Evolutionary conservation across 2,888 invertebrate species (phyloP), one percentile per base, ranked within the genome.

Genomic region (Eupithecia centaureata): DNA sequence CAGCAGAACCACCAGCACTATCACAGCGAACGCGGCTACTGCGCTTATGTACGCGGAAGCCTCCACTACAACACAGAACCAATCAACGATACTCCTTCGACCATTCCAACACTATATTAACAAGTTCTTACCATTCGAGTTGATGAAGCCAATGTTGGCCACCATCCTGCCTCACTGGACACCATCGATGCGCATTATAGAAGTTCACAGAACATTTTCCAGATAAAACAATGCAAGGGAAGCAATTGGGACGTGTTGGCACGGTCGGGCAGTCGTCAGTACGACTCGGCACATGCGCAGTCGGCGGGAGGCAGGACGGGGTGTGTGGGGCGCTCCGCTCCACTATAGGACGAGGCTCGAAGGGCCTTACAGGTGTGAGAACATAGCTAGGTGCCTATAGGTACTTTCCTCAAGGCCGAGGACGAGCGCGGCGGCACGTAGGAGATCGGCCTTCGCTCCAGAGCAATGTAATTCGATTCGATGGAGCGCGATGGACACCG

Each of bases 11-110:
- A 98, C 95, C 80, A 98, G 94, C 77, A 98, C 94, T 70, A 98
- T 94, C 27, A 96, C 95, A 65, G 98, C 96, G 84, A 98, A 96
- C 73, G 96, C 97, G 73, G 96, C 97, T 80, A 98, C 96, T 73
- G 97, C 97, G 82, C 97, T 97, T 86, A 98, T 94, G 86, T 98
- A 96, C 84, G 97, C 97, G 81, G 97, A 96, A 81, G 97, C 97
- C 94, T 98, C 98, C 89, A 95, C 95, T 88, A 95, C 93, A 71
- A 71, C 70, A 70, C 35, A 61, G 77, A 30, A 33, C 56, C 12
- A 13, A 32, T 57, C 0, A 27, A 0, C 5, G 1, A 2, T 0
- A 1, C n/a, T 8, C 30, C 8, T 56, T 56, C 7, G 15, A 56
- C 13, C 13, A 13, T 28, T n/a, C 18, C 1, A 28, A 18, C 15